A percentile compares a stretch with the other conserved stretches of the same genome.
These are phyloP conservation scores for Drosophila prostipennis DNA, from an alignment of 2,888 invertebrate genomes.

Conservation along the genomic window DNA sequence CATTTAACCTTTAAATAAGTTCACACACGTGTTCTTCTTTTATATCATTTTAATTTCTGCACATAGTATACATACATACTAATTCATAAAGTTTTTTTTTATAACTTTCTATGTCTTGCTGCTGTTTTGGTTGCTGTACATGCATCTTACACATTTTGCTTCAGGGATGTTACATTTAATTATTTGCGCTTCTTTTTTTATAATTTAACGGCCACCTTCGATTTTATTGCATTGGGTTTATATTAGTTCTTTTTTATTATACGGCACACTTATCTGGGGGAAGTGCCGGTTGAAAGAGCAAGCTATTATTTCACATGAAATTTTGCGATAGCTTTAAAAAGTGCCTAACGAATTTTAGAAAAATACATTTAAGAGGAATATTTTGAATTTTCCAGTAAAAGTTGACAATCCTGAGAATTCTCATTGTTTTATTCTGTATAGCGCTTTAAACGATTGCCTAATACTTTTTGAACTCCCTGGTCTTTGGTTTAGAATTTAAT, in stretches of 20 bases:
- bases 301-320: constrained; percentile 27
- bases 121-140: constrained; percentile 45
- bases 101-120: constrained; percentile 53
- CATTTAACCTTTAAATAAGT: not conserved
- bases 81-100: constrained; percentile 63
- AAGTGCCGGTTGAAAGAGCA: constrained; percentile 51
- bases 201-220: constrained; percentile 23
- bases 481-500: constrained; percentile 11
- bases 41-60: constrained; percentile 51
- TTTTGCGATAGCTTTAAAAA: constrained; percentile 44
- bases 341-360: constrained; percentile 22
- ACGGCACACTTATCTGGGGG: constrained; percentile 11
- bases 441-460: constrained; percentile 42
- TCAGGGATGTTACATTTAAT: constrained; percentile 29
- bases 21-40: not conserved
- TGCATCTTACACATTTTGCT: constrained; percentile 41
- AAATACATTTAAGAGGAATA: constrained; percentile 17
- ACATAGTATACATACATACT: constrained; percentile 77
- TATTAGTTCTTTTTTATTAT: constrained; percentile 11
- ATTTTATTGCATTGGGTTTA: constrained; percentile 31
- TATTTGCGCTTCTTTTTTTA: constrained; percentile 7
- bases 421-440: constrained; percentile 6
- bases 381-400: not conserved
- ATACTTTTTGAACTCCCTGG: constrained; percentile 43
- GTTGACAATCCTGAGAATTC: not conserved